Evolutionary conservation across 2,797 vertebrate genomes (phyloP).

Genomic region (Centropyge bicolor): DNA sequence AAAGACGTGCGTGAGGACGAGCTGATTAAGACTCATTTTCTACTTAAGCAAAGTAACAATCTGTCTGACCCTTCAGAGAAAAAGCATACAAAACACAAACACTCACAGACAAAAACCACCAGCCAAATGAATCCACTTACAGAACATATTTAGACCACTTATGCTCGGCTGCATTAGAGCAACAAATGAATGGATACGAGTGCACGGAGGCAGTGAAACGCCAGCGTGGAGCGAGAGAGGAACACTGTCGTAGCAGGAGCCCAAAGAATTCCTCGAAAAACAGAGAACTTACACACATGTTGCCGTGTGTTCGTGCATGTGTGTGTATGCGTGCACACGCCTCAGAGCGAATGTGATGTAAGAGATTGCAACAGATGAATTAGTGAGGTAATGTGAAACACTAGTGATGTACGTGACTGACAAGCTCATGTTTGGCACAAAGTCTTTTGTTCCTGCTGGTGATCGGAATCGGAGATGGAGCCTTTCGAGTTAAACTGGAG

Average conservation of each 20-base stretch:
- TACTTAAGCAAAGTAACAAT: neutral
- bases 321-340: slow-evolving; percentile 26
- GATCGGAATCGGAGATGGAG: slow-evolving; percentile 23
- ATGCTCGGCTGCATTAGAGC: neutral
- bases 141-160: neutral
- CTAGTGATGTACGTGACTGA: slow-evolving; percentile 44
- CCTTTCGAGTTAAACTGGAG: neutral
- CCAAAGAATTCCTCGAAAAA: slow-evolving; percentile 36
- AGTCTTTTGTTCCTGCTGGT: slow-evolving; percentile 23
- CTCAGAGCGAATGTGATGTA: slow-evolving; percentile 70
- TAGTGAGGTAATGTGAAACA: slow-evolving; percentile 32
- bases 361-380: slow-evolving; percentile 66
- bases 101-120: neutral
- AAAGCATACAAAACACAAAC: neutral
- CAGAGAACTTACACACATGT: slow-evolving; percentile 13
- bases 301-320: slow-evolving; percentile 29
- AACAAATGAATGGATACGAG: neutral
- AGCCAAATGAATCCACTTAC: neutral
- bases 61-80: neutral
- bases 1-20: slow-evolving; percentile 91
- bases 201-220: neutral
- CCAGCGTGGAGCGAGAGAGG: neutral
- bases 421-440: slow-evolving; percentile 23
- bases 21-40: slow-evolving; percentile 85
- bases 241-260: neutral